Conservation (phyloP, 2,888 invertebrate genomes). For the Cepaea hortensis region DNA sequence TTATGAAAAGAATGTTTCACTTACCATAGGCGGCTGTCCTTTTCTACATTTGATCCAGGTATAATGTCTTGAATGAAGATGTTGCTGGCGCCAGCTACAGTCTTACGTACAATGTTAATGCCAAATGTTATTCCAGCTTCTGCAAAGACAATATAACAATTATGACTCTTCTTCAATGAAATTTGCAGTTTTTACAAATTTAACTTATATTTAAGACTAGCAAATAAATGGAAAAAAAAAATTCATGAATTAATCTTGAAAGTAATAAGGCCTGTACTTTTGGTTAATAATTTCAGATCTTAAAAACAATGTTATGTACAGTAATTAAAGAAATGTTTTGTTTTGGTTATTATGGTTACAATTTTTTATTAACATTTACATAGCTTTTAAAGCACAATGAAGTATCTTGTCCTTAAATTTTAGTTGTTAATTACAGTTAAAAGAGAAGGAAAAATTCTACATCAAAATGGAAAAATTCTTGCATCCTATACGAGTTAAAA, state of each 20-base stretch:
- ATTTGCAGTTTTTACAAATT: neutral
- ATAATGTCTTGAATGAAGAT: constrained; percentile 69
- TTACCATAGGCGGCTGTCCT: constrained; percentile 70
- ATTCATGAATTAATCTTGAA: neutral
- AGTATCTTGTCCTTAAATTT: too few relatives aligned
- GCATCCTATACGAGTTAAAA: too few relatives aligned
- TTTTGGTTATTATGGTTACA: too few relatives aligned
- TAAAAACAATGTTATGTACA: too few relatives aligned
- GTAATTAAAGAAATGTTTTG: too few relatives aligned
- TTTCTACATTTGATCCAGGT: constrained; percentile 65
- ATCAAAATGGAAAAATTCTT: too few relatives aligned
- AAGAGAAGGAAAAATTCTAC: too few relatives aligned
- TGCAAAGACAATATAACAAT: constrained; percentile 41
- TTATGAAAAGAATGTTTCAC: neutral
- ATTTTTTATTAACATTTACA: too few relatives aligned
- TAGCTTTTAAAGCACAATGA: too few relatives aligned
- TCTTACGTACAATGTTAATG: constrained; percentile 67
- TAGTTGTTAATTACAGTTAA: too few relatives aligned
- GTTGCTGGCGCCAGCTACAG: constrained; percentile 64
- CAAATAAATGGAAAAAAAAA: neutral
- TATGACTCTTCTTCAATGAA: neutral
- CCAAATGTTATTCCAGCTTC: constrained; percentile 65
- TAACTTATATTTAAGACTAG: too few relatives aligned
- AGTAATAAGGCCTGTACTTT: neutral
- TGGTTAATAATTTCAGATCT: too few relatives aligned